These are phyloP conservation scores for Lepidochrysops patricia DNA, from an alignment of 2,888 invertebrate species.

Conservation along the genomic window DNA sequence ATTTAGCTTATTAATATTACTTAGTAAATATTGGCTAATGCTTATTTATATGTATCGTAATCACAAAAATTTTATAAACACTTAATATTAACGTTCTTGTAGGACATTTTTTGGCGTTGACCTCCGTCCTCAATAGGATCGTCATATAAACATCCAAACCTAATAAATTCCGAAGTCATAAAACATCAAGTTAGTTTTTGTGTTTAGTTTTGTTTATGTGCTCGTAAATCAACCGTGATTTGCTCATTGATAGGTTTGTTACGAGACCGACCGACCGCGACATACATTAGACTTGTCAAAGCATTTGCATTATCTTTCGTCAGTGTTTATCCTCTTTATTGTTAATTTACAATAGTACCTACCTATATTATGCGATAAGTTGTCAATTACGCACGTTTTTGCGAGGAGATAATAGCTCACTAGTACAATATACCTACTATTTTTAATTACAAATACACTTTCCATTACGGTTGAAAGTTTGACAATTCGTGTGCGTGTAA, in stretches of 20 bases:
- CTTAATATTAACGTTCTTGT: neutral
- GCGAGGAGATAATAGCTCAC: no score
- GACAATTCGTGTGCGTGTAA: no score
- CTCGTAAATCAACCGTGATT: neutral
- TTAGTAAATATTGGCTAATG: neutral
- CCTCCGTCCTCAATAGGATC: neutral
- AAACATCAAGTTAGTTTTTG: conserved; percentile 3
- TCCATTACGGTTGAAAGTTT: no score
- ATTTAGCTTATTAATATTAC: no score
- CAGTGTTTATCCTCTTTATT: neutral
- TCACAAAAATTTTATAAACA: neutral
- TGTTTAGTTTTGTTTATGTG: conserved; percentile 9
- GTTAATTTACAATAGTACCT: no score
- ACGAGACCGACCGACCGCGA: conserved; percentile 1
- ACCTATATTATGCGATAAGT: no score
- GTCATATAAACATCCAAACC: neutral
- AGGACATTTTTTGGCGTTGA: neutral
- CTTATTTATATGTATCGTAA: neutral
- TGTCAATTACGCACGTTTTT: no score
- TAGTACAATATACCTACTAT: no score
- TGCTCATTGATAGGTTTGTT: conserved; percentile 12
- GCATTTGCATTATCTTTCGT: neutral
- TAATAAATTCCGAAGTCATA: conserved; percentile 3
- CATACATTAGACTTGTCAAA: neutral
- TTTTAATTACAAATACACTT: no score